Evolutionary conservation across 1,140 invertebrate genomes (phyloP).

Genomic region (Atta texana): DNA sequence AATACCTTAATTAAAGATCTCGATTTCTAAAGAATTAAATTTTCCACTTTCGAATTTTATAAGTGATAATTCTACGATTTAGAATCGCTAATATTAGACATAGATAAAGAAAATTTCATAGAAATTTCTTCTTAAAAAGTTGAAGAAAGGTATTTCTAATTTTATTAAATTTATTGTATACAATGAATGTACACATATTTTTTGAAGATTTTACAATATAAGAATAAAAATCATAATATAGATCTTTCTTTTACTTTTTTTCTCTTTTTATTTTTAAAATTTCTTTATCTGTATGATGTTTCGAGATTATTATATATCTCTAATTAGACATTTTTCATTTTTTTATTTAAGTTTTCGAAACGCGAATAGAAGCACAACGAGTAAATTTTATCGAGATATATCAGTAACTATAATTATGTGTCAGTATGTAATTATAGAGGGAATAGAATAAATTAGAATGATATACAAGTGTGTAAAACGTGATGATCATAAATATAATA

Average conservation of each 20-base stretch:
- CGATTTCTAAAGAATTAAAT: neutral
- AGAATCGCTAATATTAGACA: neutral
- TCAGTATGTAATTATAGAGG: neutral
- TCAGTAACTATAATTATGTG: neutral
- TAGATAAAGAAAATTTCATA: neutral
- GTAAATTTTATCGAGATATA: neutral
- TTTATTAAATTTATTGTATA: neutral
- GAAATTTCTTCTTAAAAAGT: neutral
- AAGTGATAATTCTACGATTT: neutral
- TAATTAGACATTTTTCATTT: neutral
- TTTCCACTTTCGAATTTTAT: neutral
- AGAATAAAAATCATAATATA: neutral
- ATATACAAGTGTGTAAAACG: neutral
- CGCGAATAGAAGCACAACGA: neutral
- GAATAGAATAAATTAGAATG: neutral
- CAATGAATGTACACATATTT: neutral
- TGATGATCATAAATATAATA: neutral
- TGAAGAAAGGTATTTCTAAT: neutral
- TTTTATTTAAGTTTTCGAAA: neutral
- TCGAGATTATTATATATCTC: neutral
- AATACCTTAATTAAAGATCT: neutral
- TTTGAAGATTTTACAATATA: neutral
- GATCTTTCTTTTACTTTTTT: neutral
- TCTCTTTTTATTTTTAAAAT: neutral
- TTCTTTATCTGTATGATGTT: neutral